Evolutionary conservation across 2,888 invertebrate genomes (phyloP), one percentile per base, ranked within the genome.

Genomic region (Macrostomum cliftonense): DNA sequence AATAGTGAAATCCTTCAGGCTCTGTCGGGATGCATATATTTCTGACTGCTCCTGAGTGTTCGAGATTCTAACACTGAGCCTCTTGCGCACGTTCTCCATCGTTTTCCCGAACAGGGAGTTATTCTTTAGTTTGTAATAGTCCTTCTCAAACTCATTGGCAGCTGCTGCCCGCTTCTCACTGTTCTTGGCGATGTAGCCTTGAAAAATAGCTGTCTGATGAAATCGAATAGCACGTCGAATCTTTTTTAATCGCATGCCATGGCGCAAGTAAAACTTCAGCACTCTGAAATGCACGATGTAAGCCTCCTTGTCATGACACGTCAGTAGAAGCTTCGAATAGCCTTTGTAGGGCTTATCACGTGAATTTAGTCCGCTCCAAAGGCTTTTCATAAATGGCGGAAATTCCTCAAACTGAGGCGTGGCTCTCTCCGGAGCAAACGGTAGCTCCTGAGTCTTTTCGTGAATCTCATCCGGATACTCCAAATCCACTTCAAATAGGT

Each of bases 401-500:
- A 42, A 19, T 49, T 52, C 19, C 9, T 28, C 28, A 12, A 14
- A 5, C 39, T 37, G 5, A 17, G 28, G 36, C 14, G 19, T 11
- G 19, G 39, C 36, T 7, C 50, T 49, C 49, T 62, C 56, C 39
- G 60, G 57, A 42, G 55, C 55, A 1, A 62, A 53, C 4, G 64
- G 62, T 47, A 62, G 60, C 50, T 62, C 61, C 51, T 58, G 59
- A 45, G 62, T 70, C 9, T 39, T 9, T 40, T 63, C 59, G 50
- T 71, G 69, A 36, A 68, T 50, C 14, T 59, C 48, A 14, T 56
- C 16, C 4, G 70, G 68, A 56, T 73, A 71, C 36, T 63, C 58
- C 21, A 73, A 50, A 52, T 73, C 70, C 4, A 72, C 68, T 53
- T 72, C 67, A 2, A 71, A 54, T 28, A 71, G 61, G 50, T 63